phyloP scores from a whole-genome alignment of 2,888 invertebrate species.

The Drosophila fungiperda region DNA sequence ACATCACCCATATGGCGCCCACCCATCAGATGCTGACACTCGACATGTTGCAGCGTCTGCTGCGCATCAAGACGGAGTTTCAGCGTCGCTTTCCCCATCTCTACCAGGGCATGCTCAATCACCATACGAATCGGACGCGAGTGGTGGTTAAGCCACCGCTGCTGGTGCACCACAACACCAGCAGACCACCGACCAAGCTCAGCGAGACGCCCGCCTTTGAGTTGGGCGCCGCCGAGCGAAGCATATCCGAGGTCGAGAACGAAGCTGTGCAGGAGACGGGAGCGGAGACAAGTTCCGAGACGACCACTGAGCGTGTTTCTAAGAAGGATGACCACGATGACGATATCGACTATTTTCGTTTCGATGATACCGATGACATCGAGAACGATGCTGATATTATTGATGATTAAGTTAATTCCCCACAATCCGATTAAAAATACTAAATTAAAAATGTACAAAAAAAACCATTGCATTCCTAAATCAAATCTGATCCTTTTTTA shows the following conservation, averaged over 20 bases:
- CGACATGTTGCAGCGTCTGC: slow-evolving; percentile 71
- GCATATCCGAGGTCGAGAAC: slow-evolving; percentile 39
- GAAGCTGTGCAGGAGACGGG: neutral
- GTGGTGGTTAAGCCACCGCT: slow-evolving; percentile 72
- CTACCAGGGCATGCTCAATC: slow-evolving; percentile 73
- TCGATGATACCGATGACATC: slow-evolving; percentile 56
- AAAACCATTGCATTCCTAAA: neutral
- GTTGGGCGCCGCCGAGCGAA: slow-evolving; percentile 77
- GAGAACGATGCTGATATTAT: slow-evolving; percentile 37
- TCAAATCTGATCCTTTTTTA: neutral
- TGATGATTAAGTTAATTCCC: slow-evolving; percentile 38
- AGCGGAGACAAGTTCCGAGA: slow-evolving; percentile 4
- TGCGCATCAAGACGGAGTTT: slow-evolving; percentile 73
- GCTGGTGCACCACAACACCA: slow-evolving; percentile 43
- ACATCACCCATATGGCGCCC: slow-evolving; percentile 44
- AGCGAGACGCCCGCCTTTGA: slow-evolving; percentile 60
- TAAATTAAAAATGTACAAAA: slow-evolving; percentile 20
- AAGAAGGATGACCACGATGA: slow-evolving; percentile 19
- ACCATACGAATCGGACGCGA: slow-evolving; percentile 59
- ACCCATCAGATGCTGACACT: slow-evolving; percentile 66
- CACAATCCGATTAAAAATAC: slow-evolving; percentile 1
- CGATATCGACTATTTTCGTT: slow-evolving; percentile 71
- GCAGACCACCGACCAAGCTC: neutral
- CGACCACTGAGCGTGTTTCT: slow-evolving; percentile 16
- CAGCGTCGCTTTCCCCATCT: slow-evolving; percentile 75